These are phyloP conservation scores for Drosophila athabasca DNA, from an alignment of 1,140 invertebrate genomes.

Conservation along the genomic window DNA sequence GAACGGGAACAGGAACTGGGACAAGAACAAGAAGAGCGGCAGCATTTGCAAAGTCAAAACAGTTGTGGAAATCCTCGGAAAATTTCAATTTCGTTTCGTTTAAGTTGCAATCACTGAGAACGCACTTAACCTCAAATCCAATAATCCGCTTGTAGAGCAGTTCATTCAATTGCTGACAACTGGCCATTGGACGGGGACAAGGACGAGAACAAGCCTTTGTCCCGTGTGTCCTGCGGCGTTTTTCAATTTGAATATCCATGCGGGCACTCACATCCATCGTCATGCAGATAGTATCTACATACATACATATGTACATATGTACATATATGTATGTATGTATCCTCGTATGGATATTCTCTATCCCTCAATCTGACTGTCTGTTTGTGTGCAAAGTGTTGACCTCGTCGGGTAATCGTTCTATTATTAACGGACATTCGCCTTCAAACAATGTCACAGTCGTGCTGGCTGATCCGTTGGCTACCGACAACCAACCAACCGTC, in stretches of 20 bases:
- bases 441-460: constrained; percentile 68
- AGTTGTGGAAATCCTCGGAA: constrained; percentile 58
- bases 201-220: constrained; percentile 36
- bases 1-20: not conserved
- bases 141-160: constrained; percentile 79
- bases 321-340: too few species aligned
- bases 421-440: constrained; percentile 70
- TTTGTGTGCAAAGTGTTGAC: constrained; percentile 70
- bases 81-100: constrained; percentile 48
- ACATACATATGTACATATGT: too few species aligned
- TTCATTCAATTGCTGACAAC: constrained; percentile 53
- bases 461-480: constrained; percentile 39
- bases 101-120: constrained; percentile 47
- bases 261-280: constrained; percentile 21
- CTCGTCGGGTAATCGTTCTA: constrained; percentile 72
- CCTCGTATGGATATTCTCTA: constrained; percentile 3
- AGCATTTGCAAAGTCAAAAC: constrained; percentile 65
- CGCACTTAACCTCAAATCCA: constrained; percentile 80
- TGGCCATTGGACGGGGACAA: constrained; percentile 25
- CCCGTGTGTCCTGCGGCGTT: constrained; percentile 51
- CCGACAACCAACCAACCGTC: constrained; percentile 7
- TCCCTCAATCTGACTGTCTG: not conserved
- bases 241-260: constrained; percentile 70
- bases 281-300: not conserved
- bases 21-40: too few species aligned